Base-by-base conservation (phyloP, 2,113 vertebrate genomes). In the Alaudala cheleensis region DNA sequence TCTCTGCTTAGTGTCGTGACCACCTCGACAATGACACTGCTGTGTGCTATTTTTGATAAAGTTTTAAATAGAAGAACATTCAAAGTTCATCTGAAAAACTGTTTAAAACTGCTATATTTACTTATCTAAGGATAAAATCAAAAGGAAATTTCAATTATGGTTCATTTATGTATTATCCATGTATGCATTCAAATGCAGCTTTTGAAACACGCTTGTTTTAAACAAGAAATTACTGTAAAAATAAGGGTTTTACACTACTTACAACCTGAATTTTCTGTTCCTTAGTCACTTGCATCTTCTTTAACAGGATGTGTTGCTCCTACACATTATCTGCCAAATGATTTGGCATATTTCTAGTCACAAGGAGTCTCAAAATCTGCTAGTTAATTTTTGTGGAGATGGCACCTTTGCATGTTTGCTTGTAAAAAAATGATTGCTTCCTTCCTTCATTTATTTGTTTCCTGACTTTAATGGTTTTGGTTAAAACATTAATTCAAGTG, bases 361-460 rank as follows among this genome's bases (percentile, higher is more conserved):
- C 45, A 87, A 6, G 19, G 81, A 93, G 81, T 76, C 73, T 15
- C 82, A 96, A 88, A 96, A 78, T 39, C 53, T 89, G 37, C 77
- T 54, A 93, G 81, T 95, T 86, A 96, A 84, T 77, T 92, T 96
- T 91, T 91, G 53, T 91, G 69, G 53, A 65, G 12, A 53, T 96
- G 78, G 65, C 91, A 89, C 2, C 3, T 92, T 24, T 39, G 31
- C 4, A 12, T 82, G 77, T 91, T 95, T 95, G 91, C 86, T 73
- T 89, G 81, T 91, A 82, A 93, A 95, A 95, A 50, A 76, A 92
- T 40, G 77, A 58, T 91, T 92, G 12, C 92, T 96, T 97, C 95
- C 96, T 97, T 96, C 92, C 93, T 92, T 95, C 89, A 47, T 53
- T 80, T 92, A 81, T 94, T 96, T 96, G 54, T 88, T 97, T 97